Evolutionary conservation across 2,797 vertebrate genomes (phyloP).

Genomic region (Myiotriccus ornatus): DNA sequence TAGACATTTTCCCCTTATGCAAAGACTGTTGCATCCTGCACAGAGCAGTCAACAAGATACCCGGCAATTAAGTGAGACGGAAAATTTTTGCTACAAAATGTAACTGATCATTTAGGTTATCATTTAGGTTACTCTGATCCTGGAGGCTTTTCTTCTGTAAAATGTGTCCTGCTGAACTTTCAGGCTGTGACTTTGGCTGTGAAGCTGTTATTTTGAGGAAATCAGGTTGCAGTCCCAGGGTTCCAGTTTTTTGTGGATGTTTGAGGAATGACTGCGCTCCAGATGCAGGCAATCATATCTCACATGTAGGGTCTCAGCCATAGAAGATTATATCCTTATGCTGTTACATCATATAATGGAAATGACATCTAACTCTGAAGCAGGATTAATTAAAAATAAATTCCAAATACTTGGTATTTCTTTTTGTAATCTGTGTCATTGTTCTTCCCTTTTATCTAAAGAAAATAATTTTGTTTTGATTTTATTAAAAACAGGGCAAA

Average conservation of each 20-base stretch:
- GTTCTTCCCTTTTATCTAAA: neutral
- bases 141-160: neutral
- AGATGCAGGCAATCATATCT: fast-evolving
- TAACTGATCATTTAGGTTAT: neutral
- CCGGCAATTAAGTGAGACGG: neutral
- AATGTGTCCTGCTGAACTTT: neutral
- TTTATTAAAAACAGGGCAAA: neutral
- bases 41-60: neutral
- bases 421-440: neutral
- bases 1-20: neutral
- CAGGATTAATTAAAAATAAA: neutral
- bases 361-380: neutral
- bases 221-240: neutral
- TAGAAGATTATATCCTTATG: neutral
- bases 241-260: neutral
- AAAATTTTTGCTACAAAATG: neutral
- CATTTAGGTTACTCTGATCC: neutral
- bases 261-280: neutral
- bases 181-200: neutral
- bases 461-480: neutral
- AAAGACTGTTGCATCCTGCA: neutral
- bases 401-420: neutral
- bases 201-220: neutral
- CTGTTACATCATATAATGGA: neutral
- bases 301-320: fast-evolving